phyloP scores from a whole-genome alignment of 2,888 invertebrate genomes.

The Antheraea assamensis region DNA sequence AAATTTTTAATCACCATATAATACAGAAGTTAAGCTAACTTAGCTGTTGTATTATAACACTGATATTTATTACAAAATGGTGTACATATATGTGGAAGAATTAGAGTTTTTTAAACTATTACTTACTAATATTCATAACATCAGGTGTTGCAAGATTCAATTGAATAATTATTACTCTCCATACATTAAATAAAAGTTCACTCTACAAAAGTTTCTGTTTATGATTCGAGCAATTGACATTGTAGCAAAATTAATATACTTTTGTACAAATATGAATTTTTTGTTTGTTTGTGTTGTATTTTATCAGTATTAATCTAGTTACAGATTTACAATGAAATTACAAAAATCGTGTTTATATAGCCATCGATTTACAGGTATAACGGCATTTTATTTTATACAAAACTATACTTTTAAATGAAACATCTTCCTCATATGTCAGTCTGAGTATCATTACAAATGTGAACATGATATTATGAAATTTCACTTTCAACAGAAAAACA shows the following conservation, averaged over 20 bases:
- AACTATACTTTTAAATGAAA: background rate
- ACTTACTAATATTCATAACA: background rate
- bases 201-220: background rate
- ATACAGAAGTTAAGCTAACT: background rate
- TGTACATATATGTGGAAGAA: background rate
- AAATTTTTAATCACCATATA: background rate
- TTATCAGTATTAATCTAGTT: background rate
- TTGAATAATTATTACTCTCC: background rate
- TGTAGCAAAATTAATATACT: background rate
- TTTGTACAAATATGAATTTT: background rate
- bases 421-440: background rate
- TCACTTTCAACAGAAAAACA: background rate
- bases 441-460: background rate
- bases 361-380: background rate
- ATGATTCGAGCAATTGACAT: conserved; percentile 1
- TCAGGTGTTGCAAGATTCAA: conserved; percentile 7
- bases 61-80: background rate
- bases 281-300: background rate
- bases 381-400: background rate
- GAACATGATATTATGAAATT: background rate
- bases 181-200: background rate
- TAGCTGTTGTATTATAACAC: too few species aligned
- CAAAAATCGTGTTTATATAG: background rate
- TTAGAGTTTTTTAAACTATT: background rate
- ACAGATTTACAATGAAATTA: background rate